phyloP scores from a whole-genome alignment of 2,888 invertebrate species.

The Cheilosia impressa region DNA sequence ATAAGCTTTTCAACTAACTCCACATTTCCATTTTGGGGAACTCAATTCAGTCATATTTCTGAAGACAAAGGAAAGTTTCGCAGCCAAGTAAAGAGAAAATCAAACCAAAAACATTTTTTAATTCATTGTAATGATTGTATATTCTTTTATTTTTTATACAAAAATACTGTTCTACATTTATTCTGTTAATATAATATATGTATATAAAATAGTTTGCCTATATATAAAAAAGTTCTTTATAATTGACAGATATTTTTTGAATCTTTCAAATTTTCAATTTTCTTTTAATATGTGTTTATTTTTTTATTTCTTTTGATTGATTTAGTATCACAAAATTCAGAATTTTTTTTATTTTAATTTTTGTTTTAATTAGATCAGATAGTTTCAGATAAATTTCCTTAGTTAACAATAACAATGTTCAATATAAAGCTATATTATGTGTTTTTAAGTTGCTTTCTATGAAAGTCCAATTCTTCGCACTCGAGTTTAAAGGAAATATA shows the following conservation, averaged over 20 bases:
- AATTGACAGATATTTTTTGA: constrained; percentile 65
- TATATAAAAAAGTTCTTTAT: constrained; percentile 61
- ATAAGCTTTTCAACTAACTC: no score
- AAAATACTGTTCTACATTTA: constrained; percentile 76
- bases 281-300: not conserved
- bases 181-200: constrained; percentile 66
- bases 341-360: constrained; percentile 48
- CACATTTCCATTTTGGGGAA: no score
- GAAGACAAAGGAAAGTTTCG: not conserved
- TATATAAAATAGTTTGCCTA: constrained; percentile 72
- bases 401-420: constrained; percentile 68
- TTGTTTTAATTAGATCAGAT: constrained; percentile 53
- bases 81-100: not conserved
- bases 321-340: constrained; percentile 76
- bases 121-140: constrained; percentile 65
- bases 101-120: constrained; percentile 18
- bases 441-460: constrained; percentile 57
- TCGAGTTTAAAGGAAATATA: constrained; percentile 12
- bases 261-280: constrained; percentile 33
- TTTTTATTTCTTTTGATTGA: constrained; percentile 72
- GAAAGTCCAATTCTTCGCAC: constrained; percentile 55
- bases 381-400: constrained; percentile 55
- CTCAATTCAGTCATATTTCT: no score
- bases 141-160: constrained; percentile 72
- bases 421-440: constrained; percentile 70